These are phyloP conservation scores for Parus major DNA, from an alignment of 2,113 vertebrate genomes.

Conservation along the genomic window DNA sequence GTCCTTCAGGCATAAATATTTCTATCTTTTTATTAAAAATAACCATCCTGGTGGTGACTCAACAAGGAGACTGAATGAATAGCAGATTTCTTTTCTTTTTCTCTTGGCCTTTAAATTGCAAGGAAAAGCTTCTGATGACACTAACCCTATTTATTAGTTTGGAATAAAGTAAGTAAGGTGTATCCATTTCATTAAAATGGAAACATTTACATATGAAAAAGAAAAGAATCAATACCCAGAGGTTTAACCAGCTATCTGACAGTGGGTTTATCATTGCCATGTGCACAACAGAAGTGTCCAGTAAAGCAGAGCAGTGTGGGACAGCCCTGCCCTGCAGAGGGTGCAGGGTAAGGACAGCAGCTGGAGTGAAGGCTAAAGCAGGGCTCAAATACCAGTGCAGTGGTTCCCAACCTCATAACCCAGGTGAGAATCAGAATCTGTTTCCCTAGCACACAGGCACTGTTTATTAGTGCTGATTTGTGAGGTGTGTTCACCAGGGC, in stretches of 20 bases:
- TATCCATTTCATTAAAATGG: not conserved
- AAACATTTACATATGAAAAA: not conserved
- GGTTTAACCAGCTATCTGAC: not conserved
- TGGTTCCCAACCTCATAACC: not conserved
- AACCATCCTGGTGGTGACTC: not conserved
- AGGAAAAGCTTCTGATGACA: not conserved
- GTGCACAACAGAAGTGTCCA: not conserved
- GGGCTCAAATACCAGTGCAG: not conserved
- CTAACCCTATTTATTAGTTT: not conserved
- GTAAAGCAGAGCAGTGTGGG: not conserved
- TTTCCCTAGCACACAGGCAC: not conserved
- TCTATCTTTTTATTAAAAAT: not conserved
- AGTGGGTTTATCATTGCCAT: not conserved
- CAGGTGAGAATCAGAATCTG: not conserved
- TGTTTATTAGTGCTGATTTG: rapidly evolving
- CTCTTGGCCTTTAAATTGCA: not conserved
- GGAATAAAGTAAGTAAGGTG: not conserved
- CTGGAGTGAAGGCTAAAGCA: not conserved
- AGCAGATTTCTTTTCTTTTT: not conserved
- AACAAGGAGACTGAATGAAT: not conserved
- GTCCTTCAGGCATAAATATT: not conserved
- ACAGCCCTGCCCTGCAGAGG: not conserved
- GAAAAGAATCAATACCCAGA: not conserved
- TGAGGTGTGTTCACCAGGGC: too few relatives aligned
- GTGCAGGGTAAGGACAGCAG: rapidly evolving